Evolutionary conservation across 2,888 invertebrate species (phyloP).

Genomic region (Conomelus anceps): DNA sequence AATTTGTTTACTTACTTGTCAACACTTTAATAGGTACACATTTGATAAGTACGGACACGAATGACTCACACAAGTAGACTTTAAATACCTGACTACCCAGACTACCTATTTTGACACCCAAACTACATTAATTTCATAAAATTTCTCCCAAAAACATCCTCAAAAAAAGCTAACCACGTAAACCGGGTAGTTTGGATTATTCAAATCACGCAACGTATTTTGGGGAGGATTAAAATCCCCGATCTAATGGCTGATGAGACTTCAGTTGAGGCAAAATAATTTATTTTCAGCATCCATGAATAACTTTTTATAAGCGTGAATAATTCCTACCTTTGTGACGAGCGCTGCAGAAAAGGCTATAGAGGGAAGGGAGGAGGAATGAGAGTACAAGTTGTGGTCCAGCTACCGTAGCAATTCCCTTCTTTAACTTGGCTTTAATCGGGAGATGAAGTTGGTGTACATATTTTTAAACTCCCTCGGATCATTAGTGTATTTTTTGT

Average conservation of each 20-base stretch:
- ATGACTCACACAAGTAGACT: no score
- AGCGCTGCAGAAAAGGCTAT: not conserved
- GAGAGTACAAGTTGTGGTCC: no score
- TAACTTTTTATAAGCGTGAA: not conserved
- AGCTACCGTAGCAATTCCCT: not conserved
- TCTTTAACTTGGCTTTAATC: not conserved
- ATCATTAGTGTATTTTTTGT: not conserved
- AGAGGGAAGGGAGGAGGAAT: no score
- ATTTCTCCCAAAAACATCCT: not conserved
- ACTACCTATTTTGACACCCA: no score
- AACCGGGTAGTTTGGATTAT: not conserved
- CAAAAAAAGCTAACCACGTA: not conserved
- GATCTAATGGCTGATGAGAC: not conserved
- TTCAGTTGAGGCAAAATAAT: not conserved
- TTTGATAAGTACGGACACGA: no score
- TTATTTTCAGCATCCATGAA: not conserved
- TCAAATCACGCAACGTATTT: not conserved
- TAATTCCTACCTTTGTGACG: not conserved
- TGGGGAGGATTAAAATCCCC: not conserved
- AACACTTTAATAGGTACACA: no score
- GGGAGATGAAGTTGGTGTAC: no score
- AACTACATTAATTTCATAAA: not conserved
- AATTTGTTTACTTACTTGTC: no score
- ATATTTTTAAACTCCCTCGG: not conserved
- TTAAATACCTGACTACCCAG: no score